These are phyloP conservation scores for Eufriesea mexicana DNA, from an alignment of 1,140 invertebrate genomes.

Conservation along the genomic window DNA sequence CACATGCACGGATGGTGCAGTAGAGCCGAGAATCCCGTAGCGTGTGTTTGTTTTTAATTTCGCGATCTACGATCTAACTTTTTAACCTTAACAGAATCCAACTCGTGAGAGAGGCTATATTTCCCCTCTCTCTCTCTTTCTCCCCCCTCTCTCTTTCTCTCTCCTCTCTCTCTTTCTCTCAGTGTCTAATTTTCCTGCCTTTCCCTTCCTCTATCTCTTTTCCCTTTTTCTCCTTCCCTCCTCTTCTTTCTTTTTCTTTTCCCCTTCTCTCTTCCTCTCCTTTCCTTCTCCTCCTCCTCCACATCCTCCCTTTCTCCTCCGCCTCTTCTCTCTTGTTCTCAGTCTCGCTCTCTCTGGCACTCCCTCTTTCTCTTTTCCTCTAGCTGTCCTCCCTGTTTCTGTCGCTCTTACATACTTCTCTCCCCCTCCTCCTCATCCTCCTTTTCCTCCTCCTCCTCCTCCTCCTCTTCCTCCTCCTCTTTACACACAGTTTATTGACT, in stretches of 20 bases:
- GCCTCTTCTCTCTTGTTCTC: not conserved
- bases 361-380: not conserved
- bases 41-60: slow-evolving; percentile 64
- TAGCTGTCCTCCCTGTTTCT: slow-evolving; percentile 16
- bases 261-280: not conserved
- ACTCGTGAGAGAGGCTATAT: slow-evolving; percentile 55
- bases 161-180: not conserved
- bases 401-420: slow-evolving; percentile 20
- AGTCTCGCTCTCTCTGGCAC: not conserved
- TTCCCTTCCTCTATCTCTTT: slow-evolving; percentile 1
- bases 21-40: slow-evolving; percentile 77
- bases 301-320: not conserved
- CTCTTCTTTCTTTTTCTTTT: not conserved
- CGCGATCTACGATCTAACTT: slow-evolving; percentile 53
- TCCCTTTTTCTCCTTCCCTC: slow-evolving; percentile 8
- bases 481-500: too few relatives aligned
- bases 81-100: slow-evolving; percentile 49
- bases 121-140: slow-evolving; percentile 40
- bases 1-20: slow-evolving; percentile 75
- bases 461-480: slow-evolving; percentile 1
- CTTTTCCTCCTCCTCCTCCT: not conserved
- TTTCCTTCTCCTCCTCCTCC: not conserved
- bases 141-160: not conserved
- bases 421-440: not conserved
- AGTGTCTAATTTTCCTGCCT: not conserved